These are phyloP conservation scores for Propithecus coquereli DNA, from an alignment of 2,113 vertebrate genomes.

Conservation along the genomic window DNA sequence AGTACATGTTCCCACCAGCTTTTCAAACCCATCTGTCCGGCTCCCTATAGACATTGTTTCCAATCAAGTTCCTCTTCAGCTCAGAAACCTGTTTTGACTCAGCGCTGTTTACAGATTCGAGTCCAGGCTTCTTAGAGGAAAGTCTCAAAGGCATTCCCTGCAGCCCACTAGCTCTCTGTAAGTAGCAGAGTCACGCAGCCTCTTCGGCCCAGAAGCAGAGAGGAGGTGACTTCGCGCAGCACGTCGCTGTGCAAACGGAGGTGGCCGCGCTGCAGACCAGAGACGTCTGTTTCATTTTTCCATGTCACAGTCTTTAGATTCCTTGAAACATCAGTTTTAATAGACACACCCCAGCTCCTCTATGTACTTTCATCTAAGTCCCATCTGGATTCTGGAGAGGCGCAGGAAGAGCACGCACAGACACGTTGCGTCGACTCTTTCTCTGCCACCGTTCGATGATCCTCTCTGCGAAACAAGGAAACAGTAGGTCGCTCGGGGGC, in stretches of 20 bases:
- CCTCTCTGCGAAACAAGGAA: not conserved
- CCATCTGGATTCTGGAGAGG: not conserved
- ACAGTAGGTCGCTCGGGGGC: not conserved
- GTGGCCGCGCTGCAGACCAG: not conserved
- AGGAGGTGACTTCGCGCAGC: accelerated
- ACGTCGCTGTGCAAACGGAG: accelerated
- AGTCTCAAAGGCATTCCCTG: not conserved
- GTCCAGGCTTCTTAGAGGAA: not conserved
- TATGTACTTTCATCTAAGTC: not conserved
- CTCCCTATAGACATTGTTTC: not conserved
- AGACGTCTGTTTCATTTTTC: not conserved
- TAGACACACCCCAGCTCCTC: not conserved
- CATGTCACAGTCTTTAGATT: not conserved
- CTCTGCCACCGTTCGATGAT: not conserved
- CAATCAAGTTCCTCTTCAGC: not conserved
- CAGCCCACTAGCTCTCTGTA: not conserved
- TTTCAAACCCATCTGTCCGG: not conserved
- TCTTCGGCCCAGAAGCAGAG: not conserved
- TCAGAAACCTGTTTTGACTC: not conserved
- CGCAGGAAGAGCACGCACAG: not conserved
- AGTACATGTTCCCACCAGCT: not conserved
- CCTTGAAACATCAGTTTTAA: not conserved
- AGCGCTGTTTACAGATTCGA: not conserved
- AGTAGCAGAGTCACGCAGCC: accelerated
- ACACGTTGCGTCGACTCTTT: not conserved